These are phyloP conservation scores for Odontomachus brunneus DNA, from an alignment of 1,140 invertebrate genomes.

Conservation along the genomic window DNA sequence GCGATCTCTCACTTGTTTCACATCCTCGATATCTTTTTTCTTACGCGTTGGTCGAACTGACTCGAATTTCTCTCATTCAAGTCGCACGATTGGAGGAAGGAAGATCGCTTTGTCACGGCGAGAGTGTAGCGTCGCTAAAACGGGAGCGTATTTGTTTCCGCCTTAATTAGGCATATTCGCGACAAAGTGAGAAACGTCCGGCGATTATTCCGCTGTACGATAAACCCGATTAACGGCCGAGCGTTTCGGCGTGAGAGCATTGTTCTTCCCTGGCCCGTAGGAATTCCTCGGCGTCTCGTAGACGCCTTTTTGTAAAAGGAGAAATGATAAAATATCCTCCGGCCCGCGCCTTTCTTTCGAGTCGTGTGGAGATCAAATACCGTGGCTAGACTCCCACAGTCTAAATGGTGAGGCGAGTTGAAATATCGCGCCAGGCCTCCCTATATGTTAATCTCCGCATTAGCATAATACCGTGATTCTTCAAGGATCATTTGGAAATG, in stretches of 20 bases:
- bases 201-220: neutral
- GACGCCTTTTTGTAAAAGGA: constrained; percentile 64
- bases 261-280: constrained; percentile 60
- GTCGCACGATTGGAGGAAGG: neutral
- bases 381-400: constrained; percentile 74
- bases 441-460: constrained; percentile 85
- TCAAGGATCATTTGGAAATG: constrained; percentile 85
- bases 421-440: constrained; percentile 83
- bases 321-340: constrained; percentile 75
- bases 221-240: constrained; percentile 39
- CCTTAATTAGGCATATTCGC: constrained; percentile 1
- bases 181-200: neutral
- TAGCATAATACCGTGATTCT: constrained; percentile 86
- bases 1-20: no score
- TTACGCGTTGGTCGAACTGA: no score
- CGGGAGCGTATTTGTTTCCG: neutral
- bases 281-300: constrained; percentile 60
- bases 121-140: neutral
- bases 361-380: constrained; percentile 74
- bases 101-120: neutral
- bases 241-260: constrained; percentile 62
- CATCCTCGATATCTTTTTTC: no score
- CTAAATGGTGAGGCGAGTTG: constrained; percentile 78
- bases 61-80: neutral
- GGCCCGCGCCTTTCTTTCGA: constrained; percentile 72